A percentile compares a stretch with the other conserved stretches of the same genome.
Conservation (phyloP, 2,888 invertebrate species). For the Sarcophaga variegata region DNA sequence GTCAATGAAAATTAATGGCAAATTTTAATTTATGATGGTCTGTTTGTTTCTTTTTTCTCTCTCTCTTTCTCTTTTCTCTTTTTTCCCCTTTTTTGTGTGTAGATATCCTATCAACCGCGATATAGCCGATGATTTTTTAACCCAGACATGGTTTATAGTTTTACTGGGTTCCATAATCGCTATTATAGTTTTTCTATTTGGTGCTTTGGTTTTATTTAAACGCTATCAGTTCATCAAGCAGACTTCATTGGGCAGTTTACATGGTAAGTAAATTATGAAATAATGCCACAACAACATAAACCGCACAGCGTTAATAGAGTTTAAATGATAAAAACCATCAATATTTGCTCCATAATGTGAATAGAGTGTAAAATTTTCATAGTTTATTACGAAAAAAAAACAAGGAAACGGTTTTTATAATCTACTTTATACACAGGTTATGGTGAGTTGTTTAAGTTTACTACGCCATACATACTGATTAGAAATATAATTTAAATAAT, state of each 20-base stretch:
- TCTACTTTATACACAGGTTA: no score
- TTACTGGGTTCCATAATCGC: constrained; percentile 92
- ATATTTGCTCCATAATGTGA: no score
- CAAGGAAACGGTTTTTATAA: no score
- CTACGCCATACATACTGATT: no score
- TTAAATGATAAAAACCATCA: no score
- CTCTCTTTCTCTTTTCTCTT: constrained; percentile 4
- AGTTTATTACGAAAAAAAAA: no score
- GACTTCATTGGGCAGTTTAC: constrained; percentile 85
- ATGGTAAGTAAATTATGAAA: constrained; percentile 79
- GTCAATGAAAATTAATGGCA: constrained; percentile 5
- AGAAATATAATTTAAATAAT: no score
- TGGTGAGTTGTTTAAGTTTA: no score
- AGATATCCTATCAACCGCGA: constrained; percentile 83
- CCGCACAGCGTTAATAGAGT: no score
- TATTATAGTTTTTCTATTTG: constrained; percentile 91
- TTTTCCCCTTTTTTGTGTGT: constrained; percentile 72
- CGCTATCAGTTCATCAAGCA: constrained; percentile 88
- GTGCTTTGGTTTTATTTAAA: constrained; percentile 90
- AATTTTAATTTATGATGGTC: not conserved
- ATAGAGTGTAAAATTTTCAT: no score
- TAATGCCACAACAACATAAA: not conserved
- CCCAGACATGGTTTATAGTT: constrained; percentile 95
- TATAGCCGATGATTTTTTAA: constrained; percentile 88
- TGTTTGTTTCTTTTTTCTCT: constrained; percentile 25